phyloP scores from a whole-genome alignment of 2,113 vertebrate genomes.

The Macroglossus sobrinus region DNA sequence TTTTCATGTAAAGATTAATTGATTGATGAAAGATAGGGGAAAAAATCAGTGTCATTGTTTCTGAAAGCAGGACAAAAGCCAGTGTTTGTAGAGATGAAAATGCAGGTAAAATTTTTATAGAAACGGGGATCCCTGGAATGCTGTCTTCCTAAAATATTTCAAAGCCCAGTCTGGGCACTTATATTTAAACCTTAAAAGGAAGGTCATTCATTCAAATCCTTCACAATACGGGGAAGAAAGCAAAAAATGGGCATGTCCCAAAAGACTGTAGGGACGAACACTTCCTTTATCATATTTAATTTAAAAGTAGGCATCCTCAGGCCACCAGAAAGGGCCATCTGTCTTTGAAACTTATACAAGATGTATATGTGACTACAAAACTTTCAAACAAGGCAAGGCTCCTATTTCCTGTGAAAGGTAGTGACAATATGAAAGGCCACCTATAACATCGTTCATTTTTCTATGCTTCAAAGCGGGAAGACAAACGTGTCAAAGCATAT shows the following conservation, averaged over 20 bases:
- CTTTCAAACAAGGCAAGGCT: not conserved
- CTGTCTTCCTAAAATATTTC: constrained; percentile 33
- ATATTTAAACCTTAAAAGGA: constrained; percentile 54
- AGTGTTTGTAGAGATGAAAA: not conserved
- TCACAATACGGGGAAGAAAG: not conserved
- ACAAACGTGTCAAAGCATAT: not conserved
- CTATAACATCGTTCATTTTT: not conserved
- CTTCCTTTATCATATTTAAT: not conserved
- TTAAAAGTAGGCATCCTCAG: not conserved
- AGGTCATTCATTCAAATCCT: constrained; percentile 22
- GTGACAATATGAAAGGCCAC: not conserved
- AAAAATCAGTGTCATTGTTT: not conserved
- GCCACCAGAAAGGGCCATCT: not conserved
- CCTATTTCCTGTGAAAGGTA: not conserved
- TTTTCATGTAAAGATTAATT: not conserved
- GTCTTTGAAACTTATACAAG: not conserved
- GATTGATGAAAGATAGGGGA: not conserved
- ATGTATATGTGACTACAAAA: not conserved
- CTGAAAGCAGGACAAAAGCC: not conserved
- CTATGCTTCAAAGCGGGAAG: not conserved
- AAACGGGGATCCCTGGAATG: constrained; percentile 8
- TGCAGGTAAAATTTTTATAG: not conserved
- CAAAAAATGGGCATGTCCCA: not conserved
- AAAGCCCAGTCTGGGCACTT: constrained; percentile 23
- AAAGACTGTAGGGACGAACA: not conserved